These are phyloP conservation scores for Hylia prasina DNA, from an alignment of 2,113 vertebrate species.

Conservation along the genomic window DNA sequence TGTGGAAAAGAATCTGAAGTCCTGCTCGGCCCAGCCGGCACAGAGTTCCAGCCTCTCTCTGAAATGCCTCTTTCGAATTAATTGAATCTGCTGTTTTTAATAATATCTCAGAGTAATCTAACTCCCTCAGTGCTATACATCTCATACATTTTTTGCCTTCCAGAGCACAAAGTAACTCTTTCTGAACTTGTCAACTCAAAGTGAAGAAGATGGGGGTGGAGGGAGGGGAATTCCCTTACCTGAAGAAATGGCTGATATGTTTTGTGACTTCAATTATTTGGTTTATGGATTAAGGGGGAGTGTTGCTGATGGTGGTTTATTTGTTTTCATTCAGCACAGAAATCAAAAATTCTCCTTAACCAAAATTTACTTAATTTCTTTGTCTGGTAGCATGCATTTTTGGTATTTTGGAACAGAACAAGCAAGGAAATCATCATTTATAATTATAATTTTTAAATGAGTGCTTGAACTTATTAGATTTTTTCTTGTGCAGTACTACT, in stretches of 20 bases:
- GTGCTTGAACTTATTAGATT: neutral
- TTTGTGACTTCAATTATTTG: neutral
- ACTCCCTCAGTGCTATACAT: neutral
- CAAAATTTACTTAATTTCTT: neutral
- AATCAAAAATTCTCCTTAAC: neutral
- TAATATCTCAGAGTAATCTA: neutral
- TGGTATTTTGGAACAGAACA: neutral
- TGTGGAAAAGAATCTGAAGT: neutral
- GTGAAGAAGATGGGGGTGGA: neutral
- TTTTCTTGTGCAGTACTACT: neutral
- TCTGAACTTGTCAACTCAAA: neutral
- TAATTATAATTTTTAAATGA: neutral
- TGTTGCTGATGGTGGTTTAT: accelerated
- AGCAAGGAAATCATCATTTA: neutral
- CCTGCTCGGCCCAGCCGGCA: neutral
- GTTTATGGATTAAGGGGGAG: neutral
- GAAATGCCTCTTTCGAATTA: neutral
- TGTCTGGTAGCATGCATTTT: accelerated
- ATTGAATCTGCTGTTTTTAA: neutral
- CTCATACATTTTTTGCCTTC: neutral
- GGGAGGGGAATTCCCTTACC: accelerated
- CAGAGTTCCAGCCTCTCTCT: neutral
- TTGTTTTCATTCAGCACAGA: neutral
- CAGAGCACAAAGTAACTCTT: neutral
- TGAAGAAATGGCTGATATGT: neutral